These are phyloP conservation scores for Platyrinchus mystaceus DNA, from an alignment of 2,797 vertebrate genomes.

Conservation along the genomic window DNA sequence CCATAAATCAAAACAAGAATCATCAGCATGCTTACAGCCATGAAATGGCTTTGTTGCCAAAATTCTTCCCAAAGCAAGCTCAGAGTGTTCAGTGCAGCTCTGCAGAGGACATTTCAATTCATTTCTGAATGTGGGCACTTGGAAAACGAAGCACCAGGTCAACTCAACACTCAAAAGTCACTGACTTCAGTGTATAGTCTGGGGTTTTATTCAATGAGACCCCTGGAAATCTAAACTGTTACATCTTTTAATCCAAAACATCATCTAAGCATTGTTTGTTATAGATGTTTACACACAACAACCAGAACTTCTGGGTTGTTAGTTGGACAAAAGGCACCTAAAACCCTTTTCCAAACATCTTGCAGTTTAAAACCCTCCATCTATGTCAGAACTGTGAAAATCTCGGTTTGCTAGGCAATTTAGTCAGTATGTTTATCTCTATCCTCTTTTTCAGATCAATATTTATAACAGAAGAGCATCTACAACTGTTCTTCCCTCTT, in stretches of 20 bases:
- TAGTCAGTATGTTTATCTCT: not conserved
- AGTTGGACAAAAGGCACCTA: not conserved
- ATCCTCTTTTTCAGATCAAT: not conserved
- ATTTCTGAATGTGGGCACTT: not conserved
- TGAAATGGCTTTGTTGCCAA: not conserved
- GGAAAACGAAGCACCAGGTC: not conserved
- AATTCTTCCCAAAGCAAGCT: not conserved
- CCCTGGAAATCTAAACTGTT: not conserved
- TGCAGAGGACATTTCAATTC: not conserved
- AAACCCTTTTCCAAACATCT: not conserved
- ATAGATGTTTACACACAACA: not conserved
- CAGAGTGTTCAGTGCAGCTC: not conserved
- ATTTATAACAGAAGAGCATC: not conserved
- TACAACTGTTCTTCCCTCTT: not conserved
- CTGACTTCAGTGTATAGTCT: not conserved
- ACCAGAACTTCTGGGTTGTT: not conserved
- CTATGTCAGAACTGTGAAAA: not conserved
- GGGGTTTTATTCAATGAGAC: not conserved
- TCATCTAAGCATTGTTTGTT: not conserved
- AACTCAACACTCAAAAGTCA: not conserved
- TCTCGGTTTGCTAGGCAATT: not conserved
- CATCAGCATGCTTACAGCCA: not conserved
- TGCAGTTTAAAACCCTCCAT: not conserved
- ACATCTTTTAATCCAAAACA: not conserved
- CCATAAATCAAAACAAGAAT: not conserved